Evolutionary conservation across 1,140 invertebrate genomes (phyloP), one percentile per base, ranked within the genome.

Genomic region (Papilio dardanus): DNA sequence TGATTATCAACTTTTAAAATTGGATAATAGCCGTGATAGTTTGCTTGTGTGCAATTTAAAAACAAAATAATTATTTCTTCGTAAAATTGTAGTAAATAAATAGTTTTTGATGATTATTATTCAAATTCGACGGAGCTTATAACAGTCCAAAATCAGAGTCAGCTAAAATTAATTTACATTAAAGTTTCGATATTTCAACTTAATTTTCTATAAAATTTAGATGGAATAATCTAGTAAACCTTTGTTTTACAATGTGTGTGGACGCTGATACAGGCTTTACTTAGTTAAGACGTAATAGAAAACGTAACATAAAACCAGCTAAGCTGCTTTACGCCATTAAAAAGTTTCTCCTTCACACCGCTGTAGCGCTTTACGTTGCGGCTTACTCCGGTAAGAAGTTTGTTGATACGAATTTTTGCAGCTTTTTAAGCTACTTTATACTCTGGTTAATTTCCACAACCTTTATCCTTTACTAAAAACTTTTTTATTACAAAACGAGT

Each of bases 341-440:
- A 88, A 85, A 68, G 85, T 86, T 84, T 81, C 12, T 71, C 67
- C 77, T 12, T 62, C 62, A 28, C n/a, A 12, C 76, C 66, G 37
- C 21, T 68, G 14, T 74, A 69, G 77, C 76, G 54, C 71, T 66
- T 69, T 78, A 58, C 62, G 71, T 75, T 54, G 76, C 77, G 74
- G 78, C 74, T 50, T 65, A 78, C 76, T 76, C 75, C 77, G 83
- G 83, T 86, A 86, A 77, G 73, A 77, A 82, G 78, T 86, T 86
- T 82, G 81, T 83, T 83, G 83, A 67, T 67, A 71, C 12, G 75
- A 79, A 83, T 83, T 88, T 84, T 82, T 76, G 73, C 46, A 77
- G 67, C 50, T 71, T 76, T 68, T 40, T 68, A 37, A 24, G 35
- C 35, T 68, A 68, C 67, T 68, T 68, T 37, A 14, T 5, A 68